Evolutionary conservation across 2,113 vertebrate species (phyloP).

Genomic region (Eclectus roratus): DNA sequence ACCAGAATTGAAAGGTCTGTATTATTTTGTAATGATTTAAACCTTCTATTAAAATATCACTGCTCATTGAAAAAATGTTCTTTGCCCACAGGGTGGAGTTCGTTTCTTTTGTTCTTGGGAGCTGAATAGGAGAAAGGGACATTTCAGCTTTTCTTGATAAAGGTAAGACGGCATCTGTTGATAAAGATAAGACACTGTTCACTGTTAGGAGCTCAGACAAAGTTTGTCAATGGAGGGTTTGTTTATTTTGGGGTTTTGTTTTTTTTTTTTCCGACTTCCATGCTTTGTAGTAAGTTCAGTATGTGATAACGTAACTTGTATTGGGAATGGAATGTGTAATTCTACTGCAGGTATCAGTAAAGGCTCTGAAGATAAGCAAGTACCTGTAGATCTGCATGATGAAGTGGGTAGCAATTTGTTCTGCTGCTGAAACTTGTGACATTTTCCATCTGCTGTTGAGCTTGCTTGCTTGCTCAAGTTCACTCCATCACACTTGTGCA

Average conservation of each 20-base stretch:
- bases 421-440: background rate
- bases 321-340: conserved; percentile 49
- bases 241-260: conserved; percentile 19
- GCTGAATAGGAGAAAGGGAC: conserved; percentile 48
- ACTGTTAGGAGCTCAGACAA: conserved; percentile 14
- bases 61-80: conserved; percentile 9
- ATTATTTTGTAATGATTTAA: background rate
- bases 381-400: conserved; percentile 54
- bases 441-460: background rate
- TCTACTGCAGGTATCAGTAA: conserved; percentile 44
- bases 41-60: background rate
- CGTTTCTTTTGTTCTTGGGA: conserved; percentile 47
- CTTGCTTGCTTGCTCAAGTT: background rate
- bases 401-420: conserved; percentile 56
- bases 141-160: conserved; percentile 55
- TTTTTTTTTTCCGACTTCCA: background rate
- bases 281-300: conserved; percentile 43
- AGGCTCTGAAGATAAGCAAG: conserved; percentile 64
- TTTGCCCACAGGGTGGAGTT: conserved; percentile 61
- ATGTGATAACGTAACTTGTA: conserved; percentile 42
- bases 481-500: conserved; percentile 6
- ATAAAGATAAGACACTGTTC: conserved; percentile 56
- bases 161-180: conserved; percentile 60
- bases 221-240: conserved; percentile 46
- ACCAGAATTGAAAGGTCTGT: background rate